Conservation (phyloP, 2,888 invertebrate genomes). For the Homarus gammarus region DNA sequence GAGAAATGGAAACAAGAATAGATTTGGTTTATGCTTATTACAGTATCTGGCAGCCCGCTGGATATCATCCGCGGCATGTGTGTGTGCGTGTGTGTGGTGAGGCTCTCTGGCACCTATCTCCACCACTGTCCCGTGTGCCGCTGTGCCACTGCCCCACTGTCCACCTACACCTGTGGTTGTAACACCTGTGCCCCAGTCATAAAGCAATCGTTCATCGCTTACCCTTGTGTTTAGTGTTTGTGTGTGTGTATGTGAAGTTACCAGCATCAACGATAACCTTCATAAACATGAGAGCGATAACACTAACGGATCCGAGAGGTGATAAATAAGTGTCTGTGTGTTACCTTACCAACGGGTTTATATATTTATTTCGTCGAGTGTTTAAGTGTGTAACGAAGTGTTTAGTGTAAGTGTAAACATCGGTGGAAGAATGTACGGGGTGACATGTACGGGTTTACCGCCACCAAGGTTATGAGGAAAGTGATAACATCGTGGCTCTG, state of each 20-base stretch:
- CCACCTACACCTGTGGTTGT: background rate
- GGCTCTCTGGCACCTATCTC: background rate
- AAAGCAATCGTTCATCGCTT: too few species aligned
- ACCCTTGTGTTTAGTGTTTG: too few species aligned
- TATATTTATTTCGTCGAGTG: background rate
- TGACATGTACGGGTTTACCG: background rate
- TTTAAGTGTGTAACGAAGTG: background rate
- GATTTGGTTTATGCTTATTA: background rate
- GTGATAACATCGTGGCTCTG: background rate
- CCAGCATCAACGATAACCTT: too few species aligned
- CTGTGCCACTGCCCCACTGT: background rate
- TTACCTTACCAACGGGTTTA: background rate
- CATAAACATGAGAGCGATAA: too few species aligned
- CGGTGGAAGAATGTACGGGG: background rate
- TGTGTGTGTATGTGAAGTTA: too few species aligned
- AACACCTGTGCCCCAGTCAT: background rate
- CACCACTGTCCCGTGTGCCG: conserved; percentile 7
- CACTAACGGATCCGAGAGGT: background rate
- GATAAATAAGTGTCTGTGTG: background rate
- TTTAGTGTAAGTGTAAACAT: background rate
- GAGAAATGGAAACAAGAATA: background rate
- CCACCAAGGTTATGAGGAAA: background rate
- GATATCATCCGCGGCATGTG: background rate
- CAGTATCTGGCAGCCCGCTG: conserved; percentile 3
- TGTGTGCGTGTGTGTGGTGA: background rate